Evolutionary conservation across 2,797 vertebrate genomes (phyloP).

Genomic region (Podarcis siculus): DNA sequence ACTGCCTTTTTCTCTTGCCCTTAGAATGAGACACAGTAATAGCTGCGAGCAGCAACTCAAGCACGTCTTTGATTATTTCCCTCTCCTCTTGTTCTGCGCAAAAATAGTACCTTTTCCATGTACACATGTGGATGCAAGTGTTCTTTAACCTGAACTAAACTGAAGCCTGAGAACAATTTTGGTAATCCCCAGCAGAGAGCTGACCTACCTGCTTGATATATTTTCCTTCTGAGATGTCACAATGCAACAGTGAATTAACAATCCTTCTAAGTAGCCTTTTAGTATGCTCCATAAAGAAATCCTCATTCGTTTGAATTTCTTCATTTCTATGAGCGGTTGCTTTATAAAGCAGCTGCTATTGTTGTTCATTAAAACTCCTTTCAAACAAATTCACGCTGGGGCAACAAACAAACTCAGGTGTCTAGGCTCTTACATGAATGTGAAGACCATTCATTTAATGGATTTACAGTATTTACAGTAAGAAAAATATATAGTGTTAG

Average conservation of each 20-base stretch:
- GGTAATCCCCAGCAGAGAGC: background rate
- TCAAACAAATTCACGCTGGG: accelerated
- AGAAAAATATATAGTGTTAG: background rate
- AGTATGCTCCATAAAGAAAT: conserved; percentile 26
- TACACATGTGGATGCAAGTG: background rate
- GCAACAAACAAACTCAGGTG: background rate
- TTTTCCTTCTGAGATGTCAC: background rate
- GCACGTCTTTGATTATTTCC: background rate
- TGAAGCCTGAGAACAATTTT: background rate
- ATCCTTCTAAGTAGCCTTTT: background rate
- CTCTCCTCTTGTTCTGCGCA: background rate
- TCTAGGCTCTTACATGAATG: background rate
- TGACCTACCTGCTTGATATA: background rate
- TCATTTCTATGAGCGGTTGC: conserved; percentile 40
- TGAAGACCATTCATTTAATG: background rate
- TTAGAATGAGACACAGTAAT: background rate
- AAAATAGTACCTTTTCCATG: background rate
- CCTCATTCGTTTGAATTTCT: conserved; percentile 20
- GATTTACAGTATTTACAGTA: background rate
- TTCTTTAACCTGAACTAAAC: background rate
- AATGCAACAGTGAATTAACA: background rate
- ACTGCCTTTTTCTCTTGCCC: background rate
- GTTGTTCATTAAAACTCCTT: conserved; percentile 33
- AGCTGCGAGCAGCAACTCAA: background rate
- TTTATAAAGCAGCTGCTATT: conserved; percentile 30